These are phyloP conservation scores for Acleris sparsana DNA, from an alignment of 2,888 invertebrate species.

Conservation along the genomic window DNA sequence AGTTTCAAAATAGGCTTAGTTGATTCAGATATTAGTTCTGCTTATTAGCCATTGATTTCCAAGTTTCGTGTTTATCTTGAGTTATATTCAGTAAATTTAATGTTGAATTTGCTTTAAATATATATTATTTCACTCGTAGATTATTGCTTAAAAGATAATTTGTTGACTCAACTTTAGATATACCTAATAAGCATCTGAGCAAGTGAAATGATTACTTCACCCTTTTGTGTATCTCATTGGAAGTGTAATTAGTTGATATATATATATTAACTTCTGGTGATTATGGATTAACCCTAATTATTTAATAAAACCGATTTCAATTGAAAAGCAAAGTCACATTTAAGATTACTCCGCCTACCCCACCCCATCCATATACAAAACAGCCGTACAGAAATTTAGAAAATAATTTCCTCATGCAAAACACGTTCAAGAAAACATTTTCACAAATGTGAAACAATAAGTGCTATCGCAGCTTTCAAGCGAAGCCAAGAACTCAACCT, in stretches of 20 bases:
- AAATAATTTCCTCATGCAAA: conserved; percentile 59
- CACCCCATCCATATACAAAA: conserved; percentile 8
- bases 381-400: conserved; percentile 36
- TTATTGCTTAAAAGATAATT: too few relatives aligned
- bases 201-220: neutral
- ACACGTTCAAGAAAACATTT: conserved; percentile 63
- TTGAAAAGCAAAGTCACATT: conserved; percentile 9
- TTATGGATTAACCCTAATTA: neutral
- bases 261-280: neutral
- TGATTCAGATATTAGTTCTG: conserved; percentile 9
- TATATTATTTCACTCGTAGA: too few relatives aligned
- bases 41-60: neutral
- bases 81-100: too few relatives aligned
- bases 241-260: conserved; percentile 10
- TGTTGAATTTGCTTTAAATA: too few relatives aligned
- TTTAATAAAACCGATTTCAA: neutral
- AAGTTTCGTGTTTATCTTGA: too few relatives aligned
- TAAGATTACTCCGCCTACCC: neutral
- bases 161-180: too few relatives aligned
- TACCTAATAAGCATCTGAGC: too few relatives aligned
- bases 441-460: conserved; percentile 74
- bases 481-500: conserved; percentile 75
- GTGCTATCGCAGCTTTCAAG: conserved; percentile 71
- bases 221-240: conserved; percentile 13
- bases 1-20: conserved; percentile 22